These are phyloP conservation scores for Callyntrura sp. DNA, from an alignment of 2,888 invertebrate species.

Conservation along the genomic window DNA sequence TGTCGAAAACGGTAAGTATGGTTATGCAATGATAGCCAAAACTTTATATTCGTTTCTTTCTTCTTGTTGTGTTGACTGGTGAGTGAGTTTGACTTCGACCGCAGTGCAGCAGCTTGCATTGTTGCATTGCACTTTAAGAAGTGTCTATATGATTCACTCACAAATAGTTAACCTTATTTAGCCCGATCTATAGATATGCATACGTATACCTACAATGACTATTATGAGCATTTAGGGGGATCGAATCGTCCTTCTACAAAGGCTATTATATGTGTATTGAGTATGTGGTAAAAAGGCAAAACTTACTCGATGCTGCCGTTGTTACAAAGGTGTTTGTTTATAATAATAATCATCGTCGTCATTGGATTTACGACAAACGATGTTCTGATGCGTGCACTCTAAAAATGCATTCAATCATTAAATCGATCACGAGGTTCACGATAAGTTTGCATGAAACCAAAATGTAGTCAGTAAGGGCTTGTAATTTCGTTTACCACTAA, in stretches of 20 bases:
- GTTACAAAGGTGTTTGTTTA: background rate
- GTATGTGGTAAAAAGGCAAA: too few species aligned
- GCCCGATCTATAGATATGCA: background rate
- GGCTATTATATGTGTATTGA: background rate
- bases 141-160: conserved; percentile 19
- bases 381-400: conserved; percentile 63
- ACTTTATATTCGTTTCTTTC: conserved; percentile 11
- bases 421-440: conserved; percentile 54
- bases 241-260: conserved; percentile 14
- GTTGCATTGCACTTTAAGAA: background rate
- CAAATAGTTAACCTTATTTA: conserved; percentile 34
- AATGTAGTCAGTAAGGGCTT: too few species aligned
- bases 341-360: background rate
- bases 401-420: conserved; percentile 66
- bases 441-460: conserved; percentile 1
- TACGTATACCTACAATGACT: background rate
- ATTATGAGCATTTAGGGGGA: conserved; percentile 14
- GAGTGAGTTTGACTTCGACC: background rate
- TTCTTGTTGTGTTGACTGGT: background rate
- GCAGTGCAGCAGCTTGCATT: conserved; percentile 26
- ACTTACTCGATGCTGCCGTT: too few species aligned
- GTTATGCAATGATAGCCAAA: conserved; percentile 49
- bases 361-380: background rate
- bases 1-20: conserved; percentile 32
- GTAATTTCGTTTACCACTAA: too few species aligned